Evolutionary conservation across 2,113 vertebrate genomes (phyloP).

Genomic region (Ailuropoda melanoleuca): DNA sequence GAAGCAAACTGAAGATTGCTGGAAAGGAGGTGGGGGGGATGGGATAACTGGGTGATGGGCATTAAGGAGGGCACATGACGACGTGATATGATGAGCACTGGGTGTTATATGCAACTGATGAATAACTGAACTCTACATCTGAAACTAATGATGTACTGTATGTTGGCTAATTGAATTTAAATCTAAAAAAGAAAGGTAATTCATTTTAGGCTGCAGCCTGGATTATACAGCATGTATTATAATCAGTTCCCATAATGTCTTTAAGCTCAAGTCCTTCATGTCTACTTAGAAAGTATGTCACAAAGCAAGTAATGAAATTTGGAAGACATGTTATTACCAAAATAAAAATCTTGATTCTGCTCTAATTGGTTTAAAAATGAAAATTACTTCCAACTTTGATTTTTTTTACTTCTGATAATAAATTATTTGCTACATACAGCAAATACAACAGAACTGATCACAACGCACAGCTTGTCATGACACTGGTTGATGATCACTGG

Average conservation of each 20-base stretch:
- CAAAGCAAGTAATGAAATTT: neutral
- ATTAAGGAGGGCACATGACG: neutral
- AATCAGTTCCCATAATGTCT: neutral
- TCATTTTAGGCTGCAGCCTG: neutral
- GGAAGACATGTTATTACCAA: neutral
- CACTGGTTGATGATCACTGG: neutral
- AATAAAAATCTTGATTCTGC: neutral
- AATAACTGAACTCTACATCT: neutral
- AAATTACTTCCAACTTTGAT: neutral
- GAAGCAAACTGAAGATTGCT: neutral
- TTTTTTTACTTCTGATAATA: neutral
- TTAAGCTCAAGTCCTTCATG: neutral
- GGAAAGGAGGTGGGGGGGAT: neutral
- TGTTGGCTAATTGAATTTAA: neutral
- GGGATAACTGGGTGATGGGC: neutral
- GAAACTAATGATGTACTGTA: neutral
- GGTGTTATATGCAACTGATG: neutral
- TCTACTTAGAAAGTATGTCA: neutral
- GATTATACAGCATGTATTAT: neutral
- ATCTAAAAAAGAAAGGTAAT: neutral
- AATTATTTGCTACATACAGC: neutral
- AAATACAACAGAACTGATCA: neutral
- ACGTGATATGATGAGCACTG: neutral
- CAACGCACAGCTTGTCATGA: neutral
- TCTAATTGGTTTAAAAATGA: neutral